Evolutionary conservation across 2,797 vertebrate species (phyloP).

Genomic region (Acrossocheilus fasciatus): DNA sequence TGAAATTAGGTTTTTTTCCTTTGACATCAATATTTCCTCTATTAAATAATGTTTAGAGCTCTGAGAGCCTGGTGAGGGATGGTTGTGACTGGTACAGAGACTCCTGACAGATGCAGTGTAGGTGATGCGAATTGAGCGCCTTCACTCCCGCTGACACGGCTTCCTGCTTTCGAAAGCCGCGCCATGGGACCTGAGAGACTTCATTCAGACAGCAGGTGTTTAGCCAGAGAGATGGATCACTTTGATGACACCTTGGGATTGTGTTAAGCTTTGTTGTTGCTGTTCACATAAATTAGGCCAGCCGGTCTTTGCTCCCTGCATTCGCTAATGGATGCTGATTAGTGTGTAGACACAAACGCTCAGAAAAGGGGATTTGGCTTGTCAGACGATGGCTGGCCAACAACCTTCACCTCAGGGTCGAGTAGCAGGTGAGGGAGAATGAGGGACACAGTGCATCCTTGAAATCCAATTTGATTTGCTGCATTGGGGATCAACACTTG

Average conservation of each 20-base stretch:
- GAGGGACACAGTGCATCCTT: not conserved
- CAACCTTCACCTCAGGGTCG: conserved; percentile 75
- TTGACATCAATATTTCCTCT: conserved; percentile 20
- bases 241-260: conserved; percentile 73
- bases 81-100: not conserved
- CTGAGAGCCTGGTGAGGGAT: not conserved
- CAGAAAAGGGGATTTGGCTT: conserved; percentile 75
- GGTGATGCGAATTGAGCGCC: conserved; percentile 17
- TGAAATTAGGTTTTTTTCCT: not conserved
- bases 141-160: conserved; percentile 16
- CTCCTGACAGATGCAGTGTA: conserved; percentile 32
- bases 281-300: conserved; percentile 78
- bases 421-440: conserved; percentile 54
- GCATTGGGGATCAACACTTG: not conserved
- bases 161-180: conserved; percentile 10
- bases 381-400: conserved; percentile 71
- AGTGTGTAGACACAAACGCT: conserved; percentile 78
- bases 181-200: conserved; percentile 48
- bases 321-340: conserved; percentile 75
- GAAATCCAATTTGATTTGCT: conserved; percentile 1
- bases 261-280: conserved; percentile 77
- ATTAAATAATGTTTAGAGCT: conserved; percentile 26
- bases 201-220: conserved; percentile 66
- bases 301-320: conserved; percentile 74
- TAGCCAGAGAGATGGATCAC: conserved; percentile 70